Percentiles rank a stretch among this genome's conserved stretches.
phyloP scores from a whole-genome alignment of 2,113 vertebrate species.

The Rhegmatorhina hoffmannsi region DNA sequence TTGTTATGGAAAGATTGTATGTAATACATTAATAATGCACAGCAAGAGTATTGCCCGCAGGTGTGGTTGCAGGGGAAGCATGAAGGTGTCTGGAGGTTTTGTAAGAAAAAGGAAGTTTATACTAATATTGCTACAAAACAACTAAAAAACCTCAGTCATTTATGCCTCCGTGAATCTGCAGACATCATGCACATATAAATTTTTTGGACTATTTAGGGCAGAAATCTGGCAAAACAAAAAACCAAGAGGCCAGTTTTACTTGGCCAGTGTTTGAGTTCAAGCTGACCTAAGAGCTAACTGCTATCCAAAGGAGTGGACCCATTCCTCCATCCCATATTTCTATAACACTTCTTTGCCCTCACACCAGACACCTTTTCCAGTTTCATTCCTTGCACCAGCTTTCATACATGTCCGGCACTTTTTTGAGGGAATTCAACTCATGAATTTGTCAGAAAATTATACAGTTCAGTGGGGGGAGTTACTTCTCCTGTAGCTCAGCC shows the following conservation, averaged over 20 bases:
- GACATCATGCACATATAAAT: not conserved
- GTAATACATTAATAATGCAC: slow-evolving; percentile 2
- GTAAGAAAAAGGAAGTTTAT: not conserved
- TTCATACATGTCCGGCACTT: not conserved
- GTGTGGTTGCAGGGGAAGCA: not conserved
- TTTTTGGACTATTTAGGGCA: not conserved
- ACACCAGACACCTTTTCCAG: not conserved
- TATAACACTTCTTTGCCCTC: not conserved
- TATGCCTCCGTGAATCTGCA: not conserved
- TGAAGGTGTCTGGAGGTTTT: not conserved
- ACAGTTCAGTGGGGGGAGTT: not conserved
- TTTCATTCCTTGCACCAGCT: not conserved
- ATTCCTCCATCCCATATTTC: not conserved
- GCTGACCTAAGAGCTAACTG: not conserved
- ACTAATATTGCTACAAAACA: not conserved
- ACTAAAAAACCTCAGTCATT: not conserved
- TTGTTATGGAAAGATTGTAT: not conserved
- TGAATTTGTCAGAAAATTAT: not conserved
- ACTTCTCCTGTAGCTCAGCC: not conserved
- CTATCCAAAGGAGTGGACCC: not conserved
- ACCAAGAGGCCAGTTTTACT: not conserved
- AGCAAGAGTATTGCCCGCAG: not conserved
- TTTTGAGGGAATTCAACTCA: not conserved
- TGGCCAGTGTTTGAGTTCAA: not conserved
- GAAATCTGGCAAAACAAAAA: not conserved